Percentiles rank a stretch among this genome's conserved stretches.
phyloP scores from a whole-genome alignment of 2,888 invertebrate species.

The Ophonus ardosiacus region DNA sequence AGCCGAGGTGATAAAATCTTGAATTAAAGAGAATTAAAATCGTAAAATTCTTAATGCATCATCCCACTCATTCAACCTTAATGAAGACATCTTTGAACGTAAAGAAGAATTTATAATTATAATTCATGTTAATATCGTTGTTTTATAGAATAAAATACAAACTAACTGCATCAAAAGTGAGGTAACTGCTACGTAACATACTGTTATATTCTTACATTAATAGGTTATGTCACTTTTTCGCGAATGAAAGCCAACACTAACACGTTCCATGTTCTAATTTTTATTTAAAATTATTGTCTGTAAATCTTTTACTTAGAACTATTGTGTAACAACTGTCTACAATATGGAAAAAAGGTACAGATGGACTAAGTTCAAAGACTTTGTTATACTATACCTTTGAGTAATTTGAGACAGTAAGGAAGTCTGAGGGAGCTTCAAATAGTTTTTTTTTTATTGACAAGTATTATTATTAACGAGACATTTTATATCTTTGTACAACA shows the following conservation, averaged over 20 bases:
- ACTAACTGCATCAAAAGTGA: not conserved
- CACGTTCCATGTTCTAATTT: not conserved
- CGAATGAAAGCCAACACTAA: not conserved
- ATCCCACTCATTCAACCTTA: constrained; percentile 17
- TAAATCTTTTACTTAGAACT: not conserved
- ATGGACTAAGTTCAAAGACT: not conserved
- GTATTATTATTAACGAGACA: not conserved
- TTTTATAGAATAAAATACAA: not conserved
- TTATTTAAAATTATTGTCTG: not conserved
- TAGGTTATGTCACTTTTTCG: not conserved
- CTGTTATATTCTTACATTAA: not conserved
- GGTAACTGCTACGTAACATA: not conserved
- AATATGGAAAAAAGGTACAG: not conserved
- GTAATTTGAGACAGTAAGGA: not conserved
- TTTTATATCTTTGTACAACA: not conserved
- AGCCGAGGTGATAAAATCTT: constrained; percentile 1
- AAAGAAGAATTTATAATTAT: not conserved
- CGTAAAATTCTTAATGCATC: constrained; percentile 19
- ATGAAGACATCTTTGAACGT: not conserved
- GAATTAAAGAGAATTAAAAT: constrained; percentile 27
- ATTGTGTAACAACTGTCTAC: not conserved
- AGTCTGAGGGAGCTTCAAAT: not conserved
- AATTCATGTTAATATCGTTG: not conserved
- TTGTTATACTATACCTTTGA: not conserved
- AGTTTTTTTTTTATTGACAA: not conserved